These are phyloP conservation scores for Xiphophorus hellerii DNA, from an alignment of 2,113 vertebrate genomes.

Conservation along the genomic window DNA sequence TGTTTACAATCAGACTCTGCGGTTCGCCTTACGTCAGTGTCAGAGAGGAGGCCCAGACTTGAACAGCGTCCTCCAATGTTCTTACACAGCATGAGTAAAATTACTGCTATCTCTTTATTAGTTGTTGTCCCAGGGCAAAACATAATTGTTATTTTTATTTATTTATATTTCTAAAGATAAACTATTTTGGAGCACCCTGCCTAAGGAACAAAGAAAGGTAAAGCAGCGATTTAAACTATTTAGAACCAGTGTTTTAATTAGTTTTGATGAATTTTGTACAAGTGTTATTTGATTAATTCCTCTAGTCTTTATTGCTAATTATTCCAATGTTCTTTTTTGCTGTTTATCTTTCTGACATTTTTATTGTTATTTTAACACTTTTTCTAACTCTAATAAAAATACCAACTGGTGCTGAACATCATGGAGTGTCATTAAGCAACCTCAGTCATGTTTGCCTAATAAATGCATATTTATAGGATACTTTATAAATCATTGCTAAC, in stretches of 20 bases:
- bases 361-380: slow-evolving; percentile 41
- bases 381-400: slow-evolving; percentile 50
- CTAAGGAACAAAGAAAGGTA: slow-evolving; percentile 31
- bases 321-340: slow-evolving; percentile 19
- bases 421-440: background rate
- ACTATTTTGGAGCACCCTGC: slow-evolving; percentile 30
- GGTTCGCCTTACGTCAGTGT: slow-evolving; percentile 22
- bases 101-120: slow-evolving; percentile 34
- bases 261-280: slow-evolving; percentile 44
- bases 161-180: slow-evolving; percentile 45
- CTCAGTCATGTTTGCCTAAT: background rate
- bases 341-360: slow-evolving; percentile 46
- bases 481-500: background rate
- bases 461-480: background rate
- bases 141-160: slow-evolving; percentile 55
- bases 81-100: slow-evolving; percentile 2
- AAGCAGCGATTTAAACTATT: slow-evolving; percentile 44
- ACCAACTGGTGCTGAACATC: slow-evolving; percentile 7
- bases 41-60: slow-evolving; percentile 7
- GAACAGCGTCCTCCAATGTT: background rate
- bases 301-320: slow-evolving; percentile 57
- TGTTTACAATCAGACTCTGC: slow-evolving; percentile 62
- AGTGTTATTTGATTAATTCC: slow-evolving; percentile 14
- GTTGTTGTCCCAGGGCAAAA: slow-evolving; percentile 53
- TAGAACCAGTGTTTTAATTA: slow-evolving; percentile 62